Conservation (phyloP, 2,888 invertebrate species). For the Yponomeuta evonymella region DNA sequence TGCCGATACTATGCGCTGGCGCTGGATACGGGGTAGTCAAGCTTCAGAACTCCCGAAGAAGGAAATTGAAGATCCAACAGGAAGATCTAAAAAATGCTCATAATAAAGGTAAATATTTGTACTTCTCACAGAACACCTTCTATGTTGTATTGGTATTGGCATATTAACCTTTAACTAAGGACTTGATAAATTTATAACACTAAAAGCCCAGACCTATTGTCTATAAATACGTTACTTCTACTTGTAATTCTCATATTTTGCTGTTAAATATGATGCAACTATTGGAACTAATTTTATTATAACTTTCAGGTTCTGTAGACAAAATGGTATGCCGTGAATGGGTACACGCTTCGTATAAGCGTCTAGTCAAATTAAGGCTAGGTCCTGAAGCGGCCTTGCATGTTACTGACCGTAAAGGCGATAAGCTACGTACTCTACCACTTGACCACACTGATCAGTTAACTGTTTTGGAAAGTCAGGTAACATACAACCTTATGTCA, state of each 20-base stretch:
- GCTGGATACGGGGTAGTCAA: slow-evolving; percentile 96
- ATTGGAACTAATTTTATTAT: too few relatives aligned
- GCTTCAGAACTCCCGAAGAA: slow-evolving; percentile 88
- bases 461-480: slow-evolving; percentile 93
- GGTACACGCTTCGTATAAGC: slow-evolving; percentile 93
- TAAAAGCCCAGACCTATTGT: not conserved
- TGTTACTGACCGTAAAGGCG: slow-evolving; percentile 93
- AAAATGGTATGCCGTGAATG: slow-evolving; percentile 96
- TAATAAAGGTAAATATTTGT: slow-evolving; percentile 55
- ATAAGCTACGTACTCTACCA: slow-evolving; percentile 88
- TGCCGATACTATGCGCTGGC: slow-evolving; percentile 94
- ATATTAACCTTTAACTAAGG: too few relatives aligned
- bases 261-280: too few relatives aligned
- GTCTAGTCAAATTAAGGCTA: slow-evolving; percentile 91
- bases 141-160: too few relatives aligned
- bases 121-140: slow-evolving; percentile 12
- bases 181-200: not conserved
- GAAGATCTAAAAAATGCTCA: slow-evolving; percentile 77
- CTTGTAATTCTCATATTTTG: too few relatives aligned
- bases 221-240: too few relatives aligned
- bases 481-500: slow-evolving; percentile 34
- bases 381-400: slow-evolving; percentile 92
- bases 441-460: slow-evolving; percentile 85
- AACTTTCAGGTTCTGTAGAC: slow-evolving; percentile 80
- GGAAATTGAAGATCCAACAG: slow-evolving; percentile 88